Base-by-base conservation (phyloP, 2,888 invertebrate species). In the Drosophila falleni region DNA sequence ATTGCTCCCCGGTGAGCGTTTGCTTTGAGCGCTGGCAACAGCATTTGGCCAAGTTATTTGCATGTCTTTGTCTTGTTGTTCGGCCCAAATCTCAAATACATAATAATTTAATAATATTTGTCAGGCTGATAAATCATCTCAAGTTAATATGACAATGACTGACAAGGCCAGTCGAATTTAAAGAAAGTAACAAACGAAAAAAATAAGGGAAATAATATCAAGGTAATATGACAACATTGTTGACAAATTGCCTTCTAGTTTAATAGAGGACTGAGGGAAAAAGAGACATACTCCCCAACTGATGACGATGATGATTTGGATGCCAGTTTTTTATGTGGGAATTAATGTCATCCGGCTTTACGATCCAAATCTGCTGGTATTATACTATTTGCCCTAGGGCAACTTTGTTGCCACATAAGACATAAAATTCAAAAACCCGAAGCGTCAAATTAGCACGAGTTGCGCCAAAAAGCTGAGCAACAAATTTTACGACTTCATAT, bases 41-140 rank as follows among this genome's bases (percentile, higher is more conserved):
- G 72, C 74, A 71, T 71, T 79, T 80, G 72, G 67, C 77, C 74
- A 78, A 68, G 78, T 84, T 86, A 86, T 86, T 87, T 86, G 85
- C 84, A 87, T 91, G 87, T 69, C 75, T 79, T 77, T 81, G 53
- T 42, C 55, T 46, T 46, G 46, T 46, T 26, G 46, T 9, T 15
- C 11, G 77, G 66, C 54, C 63, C 37, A 71, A 70, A 56, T 68
- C 73, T 51, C 63, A 51, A 76, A 82, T 74, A 80, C 85, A 84
- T 83, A 90, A 90, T 89, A 91, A 91, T 90, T 89, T 83, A 89
- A 90, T 91, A 91, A 91, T 89, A 90, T 89, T 87, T 91, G 89
- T 90, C 88, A 89, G 88, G 78, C 79, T 85, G 87, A 89, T 90
- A 89, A 91, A 91, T 89, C 89, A 86, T 75, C 71, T 76, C 74